These are phyloP conservation scores for Cryptocheilus praepositus DNA, from an alignment of 2,888 invertebrate genomes.

Conservation along the genomic window DNA sequence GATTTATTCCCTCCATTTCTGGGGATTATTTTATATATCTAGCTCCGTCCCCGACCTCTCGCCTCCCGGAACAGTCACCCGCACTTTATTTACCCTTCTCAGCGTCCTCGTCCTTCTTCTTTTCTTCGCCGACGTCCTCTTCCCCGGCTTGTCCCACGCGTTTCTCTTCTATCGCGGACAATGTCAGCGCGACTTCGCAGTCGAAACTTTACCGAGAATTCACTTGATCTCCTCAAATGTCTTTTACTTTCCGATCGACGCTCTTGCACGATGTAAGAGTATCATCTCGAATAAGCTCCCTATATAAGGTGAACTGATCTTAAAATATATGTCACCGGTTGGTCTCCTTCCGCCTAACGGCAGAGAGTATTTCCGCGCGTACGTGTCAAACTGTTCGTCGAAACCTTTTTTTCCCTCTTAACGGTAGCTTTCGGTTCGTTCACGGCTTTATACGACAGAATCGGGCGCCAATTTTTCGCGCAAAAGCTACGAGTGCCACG, in stretches of 20 bases:
- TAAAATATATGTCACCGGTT: too few relatives aligned
- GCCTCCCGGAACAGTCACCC: too few relatives aligned
- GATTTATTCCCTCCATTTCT: constrained; percentile 64
- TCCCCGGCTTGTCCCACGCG: background rate
- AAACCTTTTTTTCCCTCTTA: background rate
- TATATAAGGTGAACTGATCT: too few relatives aligned
- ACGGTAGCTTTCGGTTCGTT: constrained; percentile 15
- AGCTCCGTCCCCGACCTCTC: constrained; percentile 10
- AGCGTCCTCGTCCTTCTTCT: constrained; percentile 17
- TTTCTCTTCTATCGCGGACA: constrained; percentile 23
- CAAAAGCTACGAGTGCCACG: constrained; percentile 36
- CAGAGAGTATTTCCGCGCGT: too few relatives aligned
- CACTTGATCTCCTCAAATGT: constrained; percentile 8
- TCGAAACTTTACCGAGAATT: constrained; percentile 33
- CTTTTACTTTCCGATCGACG: background rate
- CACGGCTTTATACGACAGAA: constrained; percentile 17
- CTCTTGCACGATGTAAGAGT: constrained; percentile 18
- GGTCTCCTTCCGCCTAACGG: too few relatives aligned
- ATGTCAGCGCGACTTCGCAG: constrained; percentile 29
- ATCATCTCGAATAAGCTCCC: background rate
- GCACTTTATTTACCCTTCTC: background rate
- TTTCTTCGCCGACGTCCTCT: background rate
- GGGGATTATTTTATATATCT: constrained; percentile 61
- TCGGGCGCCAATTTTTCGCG: constrained; percentile 43
- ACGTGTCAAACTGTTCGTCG: too few relatives aligned